These are phyloP conservation scores for Pseudomugil tenellus DNA, from an alignment of 2,797 vertebrate species.

Conservation along the genomic window DNA sequence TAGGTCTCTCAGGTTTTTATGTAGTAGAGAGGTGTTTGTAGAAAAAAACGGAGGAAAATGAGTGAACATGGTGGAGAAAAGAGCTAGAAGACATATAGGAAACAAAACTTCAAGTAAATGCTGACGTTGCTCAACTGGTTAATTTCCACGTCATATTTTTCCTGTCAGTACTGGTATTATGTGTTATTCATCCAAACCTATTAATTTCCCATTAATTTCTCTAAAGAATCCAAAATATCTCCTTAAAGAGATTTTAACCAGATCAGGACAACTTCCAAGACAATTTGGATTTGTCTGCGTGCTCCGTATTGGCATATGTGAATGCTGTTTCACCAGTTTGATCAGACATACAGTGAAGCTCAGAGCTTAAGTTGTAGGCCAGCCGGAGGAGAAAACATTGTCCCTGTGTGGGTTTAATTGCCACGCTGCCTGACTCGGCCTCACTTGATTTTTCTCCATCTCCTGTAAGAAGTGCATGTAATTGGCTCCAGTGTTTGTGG, in stretches of 20 bases:
- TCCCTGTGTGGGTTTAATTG: conserved; percentile 77
- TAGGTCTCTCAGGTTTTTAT: not conserved
- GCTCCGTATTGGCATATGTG: conserved; percentile 57
- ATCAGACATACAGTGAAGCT: conserved; percentile 53
- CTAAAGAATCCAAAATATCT: not conserved
- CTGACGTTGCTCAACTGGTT: not conserved
- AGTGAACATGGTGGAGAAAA: not conserved
- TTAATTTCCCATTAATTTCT: not conserved
- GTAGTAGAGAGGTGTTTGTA: not conserved
- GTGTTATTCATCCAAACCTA: not conserved
- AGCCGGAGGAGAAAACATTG: conserved; percentile 55
- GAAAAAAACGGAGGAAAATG: not conserved
- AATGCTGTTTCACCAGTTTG: conserved; percentile 53
- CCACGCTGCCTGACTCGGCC: conserved; percentile 66
- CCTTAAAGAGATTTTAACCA: conserved; percentile 4
- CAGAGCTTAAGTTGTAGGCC: conserved; percentile 55
- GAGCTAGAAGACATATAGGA: not conserved
- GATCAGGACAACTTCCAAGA: conserved; percentile 41
- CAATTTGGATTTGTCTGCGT: conserved; percentile 36
- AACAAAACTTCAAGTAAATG: too few species aligned
- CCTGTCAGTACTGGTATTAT: not conserved
- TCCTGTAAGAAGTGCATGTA: conserved; percentile 70
- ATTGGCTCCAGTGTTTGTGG: conserved; percentile 75
- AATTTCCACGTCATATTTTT: not conserved
- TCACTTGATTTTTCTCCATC: conserved; percentile 67